These are phyloP conservation scores for Catalaphyllia jardinei DNA, from an alignment of 64 coral and sea anemone genomes.

Conservation along the genomic window DNA sequence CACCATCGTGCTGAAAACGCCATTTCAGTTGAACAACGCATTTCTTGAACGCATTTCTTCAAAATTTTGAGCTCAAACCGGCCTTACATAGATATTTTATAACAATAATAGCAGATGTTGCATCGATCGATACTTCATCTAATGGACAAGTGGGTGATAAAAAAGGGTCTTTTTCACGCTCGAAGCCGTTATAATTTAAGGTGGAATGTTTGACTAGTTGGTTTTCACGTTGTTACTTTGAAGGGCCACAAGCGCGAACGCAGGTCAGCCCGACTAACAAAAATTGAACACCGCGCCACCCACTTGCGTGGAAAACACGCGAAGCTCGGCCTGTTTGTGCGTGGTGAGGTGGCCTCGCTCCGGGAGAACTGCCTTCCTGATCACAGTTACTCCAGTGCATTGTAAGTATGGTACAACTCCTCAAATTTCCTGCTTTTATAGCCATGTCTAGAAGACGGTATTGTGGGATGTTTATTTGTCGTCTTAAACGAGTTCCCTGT, in stretches of 20 bases:
- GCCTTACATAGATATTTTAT: too few species aligned
- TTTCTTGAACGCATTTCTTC: too few species aligned
- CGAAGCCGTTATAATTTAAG: too few species aligned
- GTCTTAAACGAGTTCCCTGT: neutral
- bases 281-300: constrained; percentile 93
- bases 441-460: neutral
- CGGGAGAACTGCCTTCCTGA: constrained; percentile 91
- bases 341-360: constrained; percentile 66
- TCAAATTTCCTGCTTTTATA: constrained; percentile 61
- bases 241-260: constrained; percentile 82
- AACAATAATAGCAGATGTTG: too few species aligned
- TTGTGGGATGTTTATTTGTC: constrained; percentile 13
- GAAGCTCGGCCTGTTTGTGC: constrained; percentile 53
- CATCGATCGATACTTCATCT: too few species aligned
- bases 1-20: too few species aligned
- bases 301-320: constrained; percentile 61
- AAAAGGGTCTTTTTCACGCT: too few species aligned
- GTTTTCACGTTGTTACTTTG: constrained; percentile 17
- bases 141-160: too few species aligned
- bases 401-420: constrained; percentile 78
- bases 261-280: constrained; percentile 77
- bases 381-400: constrained; percentile 95
- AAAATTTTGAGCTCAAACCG: too few species aligned
- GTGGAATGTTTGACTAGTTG: too few species aligned
- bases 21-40: too few species aligned